Base-by-base conservation (phyloP, 2,113 vertebrate genomes). In the Microcebus griseorufus region DNA sequence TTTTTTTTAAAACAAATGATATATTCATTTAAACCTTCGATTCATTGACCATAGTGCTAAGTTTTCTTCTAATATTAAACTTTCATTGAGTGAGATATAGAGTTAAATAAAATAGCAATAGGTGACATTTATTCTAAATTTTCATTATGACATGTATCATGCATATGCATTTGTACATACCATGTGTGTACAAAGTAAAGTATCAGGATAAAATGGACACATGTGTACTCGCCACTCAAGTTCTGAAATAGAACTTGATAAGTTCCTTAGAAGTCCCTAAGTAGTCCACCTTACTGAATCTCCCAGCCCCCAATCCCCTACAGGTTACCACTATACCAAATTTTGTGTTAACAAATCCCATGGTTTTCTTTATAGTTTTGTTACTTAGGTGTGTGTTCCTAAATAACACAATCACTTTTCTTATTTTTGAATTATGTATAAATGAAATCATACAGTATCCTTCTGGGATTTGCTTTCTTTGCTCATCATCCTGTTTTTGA, bases 21-120 rank as follows among this genome's bases (percentile, higher is more conserved):
- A 29, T 72, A 48, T 55, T 90, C 39, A 69, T 55, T 81, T 69
- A 69, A 84, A 29, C 13, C 4, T 75, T 25, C 18, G 80, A 48
- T 64, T 12, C 10, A 37, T 25, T 29, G 14, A 8, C n/a, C 17
- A 39, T 65, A 80, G 25, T 60, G 37, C 23, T 81, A 25, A 22
- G 11, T 75, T 90, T 94, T 93, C 69, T 83, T 90, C 12, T 87
- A 90, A 83, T 75, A 45, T 82, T 73, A 79, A 79, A 55, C 16
- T 37, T 79, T 73, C 69, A 51, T 85, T 55, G 64, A 80, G 1
- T 48, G 17, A 80, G 51, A 9, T 48, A 42, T 45, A 86, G 18
- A 72, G 34, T 75, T 80, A 32, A 55, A 58, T 65, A 34, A 76
- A 90, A 65, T 17, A 86, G 23, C 6, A 64, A 16, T 42, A 64